Percentiles rank a stretch among this genome's conserved stretches.
These are phyloP conservation scores for Hesperia comma DNA, from an alignment of 2,888 invertebrate species.

Conservation along the genomic window DNA sequence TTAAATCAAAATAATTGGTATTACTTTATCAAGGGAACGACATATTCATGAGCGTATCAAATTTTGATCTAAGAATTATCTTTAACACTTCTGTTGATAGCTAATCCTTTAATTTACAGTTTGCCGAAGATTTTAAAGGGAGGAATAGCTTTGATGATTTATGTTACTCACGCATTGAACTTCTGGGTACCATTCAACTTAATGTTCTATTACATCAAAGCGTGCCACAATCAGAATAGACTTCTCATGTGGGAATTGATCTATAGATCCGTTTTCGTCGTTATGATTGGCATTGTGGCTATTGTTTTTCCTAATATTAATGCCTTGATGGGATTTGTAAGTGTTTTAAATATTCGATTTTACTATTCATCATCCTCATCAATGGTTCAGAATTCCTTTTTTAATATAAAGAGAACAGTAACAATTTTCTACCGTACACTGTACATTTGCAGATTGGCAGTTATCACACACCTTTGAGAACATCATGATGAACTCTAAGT, in stretches of 20 bases:
- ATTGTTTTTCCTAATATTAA: conserved; percentile 65
- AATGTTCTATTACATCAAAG: conserved; percentile 60
- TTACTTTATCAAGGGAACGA: too few relatives aligned
- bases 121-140: conserved; percentile 60
- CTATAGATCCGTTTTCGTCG: conserved; percentile 57
- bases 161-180: conserved; percentile 67
- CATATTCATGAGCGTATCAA: too few relatives aligned
- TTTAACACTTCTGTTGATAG: too few relatives aligned
- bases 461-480: too few relatives aligned
- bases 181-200: conserved; percentile 71
- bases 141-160: conserved; percentile 63
- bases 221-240: conserved; percentile 40
- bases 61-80: too few relatives aligned
- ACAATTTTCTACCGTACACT: too few relatives aligned
- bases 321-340: conserved; percentile 71
- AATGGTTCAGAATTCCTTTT: too few relatives aligned
- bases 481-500: too few relatives aligned
- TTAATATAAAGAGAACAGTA: too few relatives aligned
- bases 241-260: conserved; percentile 54
- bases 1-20: too few relatives aligned
- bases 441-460: too few relatives aligned
- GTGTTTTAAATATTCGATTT: conserved; percentile 44
- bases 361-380: too few relatives aligned
- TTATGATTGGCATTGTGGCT: conserved; percentile 49
- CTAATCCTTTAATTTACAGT: conserved; percentile 51